Conservation (phyloP, 2,888 invertebrate genomes). For the Netelia melanura region DNA sequence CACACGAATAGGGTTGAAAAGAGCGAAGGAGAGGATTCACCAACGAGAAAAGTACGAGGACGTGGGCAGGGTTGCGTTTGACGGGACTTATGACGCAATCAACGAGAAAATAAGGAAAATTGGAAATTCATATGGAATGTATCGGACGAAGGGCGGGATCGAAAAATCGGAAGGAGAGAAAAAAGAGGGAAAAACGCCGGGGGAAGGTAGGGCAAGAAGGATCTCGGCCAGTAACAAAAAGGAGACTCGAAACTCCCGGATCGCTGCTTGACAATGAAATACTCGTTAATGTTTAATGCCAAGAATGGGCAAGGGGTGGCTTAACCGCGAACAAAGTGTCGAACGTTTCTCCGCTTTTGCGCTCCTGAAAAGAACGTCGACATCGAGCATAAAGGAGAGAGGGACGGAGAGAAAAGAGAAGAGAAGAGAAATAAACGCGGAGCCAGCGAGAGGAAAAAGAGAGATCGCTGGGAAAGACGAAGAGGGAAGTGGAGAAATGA, state of each 20-base stretch:
- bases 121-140: conserved; percentile 61
- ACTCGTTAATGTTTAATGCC: conserved; percentile 75
- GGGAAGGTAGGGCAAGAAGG: neutral
- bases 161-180: neutral
- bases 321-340: conserved; percentile 70
- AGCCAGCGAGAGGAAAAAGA: neutral
- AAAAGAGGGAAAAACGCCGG: neutral
- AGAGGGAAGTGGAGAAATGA: conserved; percentile 22
- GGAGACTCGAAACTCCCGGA: conserved; percentile 53
- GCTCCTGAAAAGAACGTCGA: neutral
- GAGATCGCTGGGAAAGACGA: conserved; percentile 1
- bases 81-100: conserved; percentile 28
- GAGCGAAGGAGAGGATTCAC: too few species aligned
- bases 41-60: too few species aligned
- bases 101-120: conserved; percentile 57
- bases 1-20: too few species aligned
- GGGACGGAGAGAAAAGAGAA: conserved; percentile 6
- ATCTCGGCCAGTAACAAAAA: neutral
- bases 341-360: conserved; percentile 32
- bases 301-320: conserved; percentile 69
- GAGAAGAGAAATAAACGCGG: neutral
- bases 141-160: conserved; percentile 4
- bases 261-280: conserved; percentile 74
- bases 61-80: too few species aligned
- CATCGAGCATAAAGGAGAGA: neutral